Evolutionary conservation across 2,113 vertebrate genomes (phyloP), one percentile per base, ranked within the genome.

Genomic region (Turnix velox): DNA sequence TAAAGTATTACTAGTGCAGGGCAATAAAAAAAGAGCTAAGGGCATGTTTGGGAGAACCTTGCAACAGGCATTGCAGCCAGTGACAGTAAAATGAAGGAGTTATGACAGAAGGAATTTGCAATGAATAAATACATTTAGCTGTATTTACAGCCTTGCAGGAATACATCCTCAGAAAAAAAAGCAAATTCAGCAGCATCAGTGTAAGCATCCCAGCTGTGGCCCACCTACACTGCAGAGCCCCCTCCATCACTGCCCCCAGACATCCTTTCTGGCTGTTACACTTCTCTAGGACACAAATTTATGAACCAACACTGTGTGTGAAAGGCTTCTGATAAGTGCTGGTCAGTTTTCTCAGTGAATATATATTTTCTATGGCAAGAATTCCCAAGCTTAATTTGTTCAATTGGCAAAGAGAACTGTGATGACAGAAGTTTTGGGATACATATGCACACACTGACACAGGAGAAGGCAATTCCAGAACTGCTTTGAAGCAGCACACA

Each of bases 401-500:
- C 45, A 43, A 59, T 45, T 79, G 66, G 87, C 84, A 73, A 84
- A 75, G 33, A 58, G 7, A 45, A 65, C 49, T 0, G 0, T 19
- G 57, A 66, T 65, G 87, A 89, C 58, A 79, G 90, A 79, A 72
- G 71, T 40, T 84, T 45, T 2, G 2, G 81, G 48, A 82, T 15
- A 65, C 74, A 61, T 5, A 42, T 7, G 57, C 43, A 73, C 46
- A 48, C 1, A 46, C 0, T 88, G 83, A 84, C 72, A 62, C 18
- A 42, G 66, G 40, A 63, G 78, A 89, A 83, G 49, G 82, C 58
- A 82, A 45, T 89, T 87, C 63, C 31, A 2, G 6, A 49, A 49
- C 33, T 45, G 74, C 90, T 94, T 75, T 84, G 66, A 95, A 91
- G 74, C 3, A 68, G 66, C 52, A 65, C 13, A 67, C 40, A n/a